Percentiles rank a stretch among this genome's conserved stretches.
phyloP scores from a whole-genome alignment of 2,797 vertebrate genomes.

The Chaetophractus vellerosus region DNA sequence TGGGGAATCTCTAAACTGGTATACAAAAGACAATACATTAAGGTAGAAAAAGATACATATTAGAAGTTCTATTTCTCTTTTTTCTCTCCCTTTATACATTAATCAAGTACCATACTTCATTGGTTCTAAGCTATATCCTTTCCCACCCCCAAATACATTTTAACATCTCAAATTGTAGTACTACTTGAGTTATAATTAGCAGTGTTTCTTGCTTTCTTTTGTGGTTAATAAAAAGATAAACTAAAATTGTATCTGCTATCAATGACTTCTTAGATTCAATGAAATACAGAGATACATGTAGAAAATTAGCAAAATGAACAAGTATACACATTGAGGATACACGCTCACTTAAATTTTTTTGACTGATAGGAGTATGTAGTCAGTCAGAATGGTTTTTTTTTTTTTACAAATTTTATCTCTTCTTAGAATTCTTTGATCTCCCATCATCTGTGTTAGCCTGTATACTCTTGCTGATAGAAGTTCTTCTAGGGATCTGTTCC shows the following conservation, averaged over 20 bases:
- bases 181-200: conserved; percentile 12
- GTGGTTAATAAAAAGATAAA: conserved; percentile 30
- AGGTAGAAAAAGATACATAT: not conserved
- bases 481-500: not conserved
- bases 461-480: not conserved
- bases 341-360: not conserved
- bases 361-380: not conserved
- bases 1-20: not conserved
- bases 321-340: not conserved
- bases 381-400: not conserved
- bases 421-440: not conserved
- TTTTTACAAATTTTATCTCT: not conserved
- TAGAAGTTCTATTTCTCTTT: not conserved
- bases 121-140: not conserved
- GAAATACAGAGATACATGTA: conserved; percentile 29
- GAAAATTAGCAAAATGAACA: conserved; percentile 21
- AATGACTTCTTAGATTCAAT: conserved; percentile 26
- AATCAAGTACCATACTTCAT: not conserved
- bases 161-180: not conserved
- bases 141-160: not conserved
- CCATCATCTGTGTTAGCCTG: not conserved
- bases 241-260: not conserved
- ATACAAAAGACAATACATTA: conserved; percentile 8
- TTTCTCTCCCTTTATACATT: not conserved
- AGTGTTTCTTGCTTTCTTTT: not conserved